Conservation (phyloP, 2,797 vertebrate genomes). For the Microcaecilia unicolor region DNA sequence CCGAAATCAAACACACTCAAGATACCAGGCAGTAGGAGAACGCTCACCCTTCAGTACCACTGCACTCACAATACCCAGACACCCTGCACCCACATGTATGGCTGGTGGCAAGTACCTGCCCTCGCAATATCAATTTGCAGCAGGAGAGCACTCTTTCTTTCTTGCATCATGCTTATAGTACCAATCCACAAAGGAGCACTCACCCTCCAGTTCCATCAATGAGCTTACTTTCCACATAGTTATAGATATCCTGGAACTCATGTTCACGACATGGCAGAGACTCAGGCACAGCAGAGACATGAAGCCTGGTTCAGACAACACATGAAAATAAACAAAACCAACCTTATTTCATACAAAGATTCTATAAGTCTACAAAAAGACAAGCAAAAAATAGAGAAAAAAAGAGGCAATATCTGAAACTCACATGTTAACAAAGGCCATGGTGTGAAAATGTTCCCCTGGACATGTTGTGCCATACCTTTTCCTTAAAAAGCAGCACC, state of each 20-base stretch:
- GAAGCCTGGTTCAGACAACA: constrained; percentile 53
- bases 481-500: too few relatives aligned
- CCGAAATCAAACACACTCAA: too few relatives aligned
- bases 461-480: neutral
- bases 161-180: too few relatives aligned
- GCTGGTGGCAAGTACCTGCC: too few relatives aligned
- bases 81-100: too few relatives aligned
- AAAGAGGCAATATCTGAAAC: too few relatives aligned
- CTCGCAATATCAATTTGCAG: too few relatives aligned
- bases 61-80: too few relatives aligned
- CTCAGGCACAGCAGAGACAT: constrained; percentile 83
- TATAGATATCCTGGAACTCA: constrained; percentile 93
- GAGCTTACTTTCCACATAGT: constrained; percentile 92
- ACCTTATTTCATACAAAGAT: neutral
- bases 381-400: neutral
- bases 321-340: neutral
- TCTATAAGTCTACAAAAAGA: too few relatives aligned
- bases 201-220: constrained; percentile 85
- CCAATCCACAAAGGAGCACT: constrained; percentile 33
- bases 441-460: neutral
- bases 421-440: neutral
- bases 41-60: too few relatives aligned
- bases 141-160: too few relatives aligned
- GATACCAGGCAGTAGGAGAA: too few relatives aligned
- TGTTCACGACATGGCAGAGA: constrained; percentile 89